A percentile compares a stretch with the other conserved stretches of the same genome.
phyloP scores from a whole-genome alignment of 1,140 invertebrate genomes.

The Stegodyphus dumicola region DNA sequence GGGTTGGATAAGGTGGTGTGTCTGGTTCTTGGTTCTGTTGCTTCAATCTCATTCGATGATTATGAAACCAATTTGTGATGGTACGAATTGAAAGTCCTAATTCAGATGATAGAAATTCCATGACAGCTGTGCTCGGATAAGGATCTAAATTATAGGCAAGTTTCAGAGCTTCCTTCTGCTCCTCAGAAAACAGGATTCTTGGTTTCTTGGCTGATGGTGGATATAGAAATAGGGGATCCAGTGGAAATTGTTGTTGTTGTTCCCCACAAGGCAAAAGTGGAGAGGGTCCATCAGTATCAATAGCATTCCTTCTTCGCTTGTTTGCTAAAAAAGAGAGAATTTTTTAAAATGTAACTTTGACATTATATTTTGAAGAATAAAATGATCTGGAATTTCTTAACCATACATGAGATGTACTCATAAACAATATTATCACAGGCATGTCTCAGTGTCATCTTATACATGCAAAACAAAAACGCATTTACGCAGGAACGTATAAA shows the following conservation, averaged over 20 bases:
- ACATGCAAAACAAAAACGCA: too few species aligned
- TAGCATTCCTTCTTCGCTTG: conserved; percentile 75
- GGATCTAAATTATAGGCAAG: conserved; percentile 94
- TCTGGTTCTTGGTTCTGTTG: conserved; percentile 74
- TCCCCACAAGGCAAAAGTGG: conserved; percentile 25
- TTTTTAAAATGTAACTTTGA: not conserved
- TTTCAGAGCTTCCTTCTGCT: conserved; percentile 96
- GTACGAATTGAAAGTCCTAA: conserved; percentile 92
- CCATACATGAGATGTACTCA: too few species aligned
- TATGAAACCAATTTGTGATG: conserved; percentile 99
- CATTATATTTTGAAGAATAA: too few species aligned
- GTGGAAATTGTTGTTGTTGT: conserved; percentile 34
- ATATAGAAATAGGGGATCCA: conserved; percentile 65
- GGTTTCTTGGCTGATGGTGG: conserved; percentile 78
- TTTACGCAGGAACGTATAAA: too few species aligned
- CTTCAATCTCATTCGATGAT: conserved; percentile 97
- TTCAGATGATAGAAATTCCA: conserved; percentile 93
- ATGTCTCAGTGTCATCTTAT: too few species aligned
- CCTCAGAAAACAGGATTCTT: conserved; percentile 94
- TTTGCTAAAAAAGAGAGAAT: conserved; percentile 73
- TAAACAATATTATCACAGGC: too few species aligned
- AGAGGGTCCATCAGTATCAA: conserved; percentile 31
- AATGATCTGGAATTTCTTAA: too few species aligned
- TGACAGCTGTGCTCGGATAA: conserved; percentile 94
- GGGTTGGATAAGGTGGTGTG: conserved; percentile 46